Percentiles rank a stretch among this genome's conserved stretches.
Conservation (phyloP, 2,113 vertebrate genomes). For the Trogon melanurus region DNA sequence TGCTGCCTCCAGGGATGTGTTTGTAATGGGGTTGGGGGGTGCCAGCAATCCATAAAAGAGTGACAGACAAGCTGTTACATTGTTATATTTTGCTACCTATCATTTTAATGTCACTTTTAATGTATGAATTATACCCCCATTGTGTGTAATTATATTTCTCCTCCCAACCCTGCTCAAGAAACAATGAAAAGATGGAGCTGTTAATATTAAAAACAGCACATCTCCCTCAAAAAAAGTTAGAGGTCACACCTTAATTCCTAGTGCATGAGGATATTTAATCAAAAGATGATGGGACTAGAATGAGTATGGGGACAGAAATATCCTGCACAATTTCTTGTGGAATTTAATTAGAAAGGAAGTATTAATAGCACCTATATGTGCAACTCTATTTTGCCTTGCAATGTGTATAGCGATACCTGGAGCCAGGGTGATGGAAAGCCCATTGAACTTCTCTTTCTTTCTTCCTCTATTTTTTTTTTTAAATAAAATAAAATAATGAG, state of each 20-base stretch:
- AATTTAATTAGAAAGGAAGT: conserved; percentile 73
- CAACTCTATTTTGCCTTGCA: conserved; percentile 36
- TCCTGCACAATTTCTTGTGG: conserved; percentile 60
- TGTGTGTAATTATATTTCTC: conserved; percentile 71
- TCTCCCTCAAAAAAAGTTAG: conserved; percentile 68
- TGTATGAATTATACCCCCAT: conserved; percentile 63
- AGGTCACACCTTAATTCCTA: conserved; percentile 72
- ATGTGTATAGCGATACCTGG: not conserved
- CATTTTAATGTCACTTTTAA: conserved; percentile 56
- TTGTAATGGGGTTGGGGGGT: conserved; percentile 44
- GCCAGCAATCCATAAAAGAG: conserved; percentile 24
- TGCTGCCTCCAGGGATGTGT: not conserved
- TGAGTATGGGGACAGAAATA: conserved; percentile 66
- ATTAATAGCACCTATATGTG: conserved; percentile 64
- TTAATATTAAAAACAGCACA: conserved; percentile 68
- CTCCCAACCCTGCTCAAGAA: conserved; percentile 49
- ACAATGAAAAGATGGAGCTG: conserved; percentile 47
- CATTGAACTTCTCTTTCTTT: not conserved
- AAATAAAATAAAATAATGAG: conserved; percentile 15
- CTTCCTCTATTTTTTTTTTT: not conserved
- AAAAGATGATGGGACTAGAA: conserved; percentile 69
- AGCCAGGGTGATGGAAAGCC: not conserved
- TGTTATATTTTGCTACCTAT: conserved; percentile 60
- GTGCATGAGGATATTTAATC: conserved; percentile 68
- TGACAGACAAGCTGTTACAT: conserved; percentile 42